Conservation (phyloP, 1,140 invertebrate species). For the Brachionus paranguensis region DNA sequence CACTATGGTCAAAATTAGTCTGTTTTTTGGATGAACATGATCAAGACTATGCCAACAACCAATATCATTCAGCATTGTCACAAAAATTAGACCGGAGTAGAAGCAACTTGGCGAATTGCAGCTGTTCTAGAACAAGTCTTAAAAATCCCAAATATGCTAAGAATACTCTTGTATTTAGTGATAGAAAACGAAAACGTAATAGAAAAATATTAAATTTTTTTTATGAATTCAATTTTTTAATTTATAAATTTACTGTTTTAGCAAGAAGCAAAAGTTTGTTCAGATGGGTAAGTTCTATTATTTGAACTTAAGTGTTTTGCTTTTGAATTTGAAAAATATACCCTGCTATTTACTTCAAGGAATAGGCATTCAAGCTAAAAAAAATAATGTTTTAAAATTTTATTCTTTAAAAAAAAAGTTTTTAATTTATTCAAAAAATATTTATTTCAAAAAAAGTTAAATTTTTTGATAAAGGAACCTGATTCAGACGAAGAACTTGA, state of each 20-base stretch:
- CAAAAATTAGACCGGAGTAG: neutral
- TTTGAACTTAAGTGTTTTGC: too few species aligned
- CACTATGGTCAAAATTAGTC: neutral
- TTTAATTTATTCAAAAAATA: too few species aligned
- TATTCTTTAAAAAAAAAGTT: too few species aligned
- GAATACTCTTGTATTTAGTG: neutral
- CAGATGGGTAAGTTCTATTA: neutral
- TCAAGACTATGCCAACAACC: neutral
- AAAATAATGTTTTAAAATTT: too few species aligned
- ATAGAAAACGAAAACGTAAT: neutral
- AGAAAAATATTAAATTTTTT: neutral
- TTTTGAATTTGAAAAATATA: too few species aligned
- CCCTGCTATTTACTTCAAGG: too few species aligned
- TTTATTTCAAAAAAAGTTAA: too few species aligned
- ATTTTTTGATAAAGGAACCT: neutral
- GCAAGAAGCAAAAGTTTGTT: neutral
- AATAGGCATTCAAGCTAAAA: too few species aligned
- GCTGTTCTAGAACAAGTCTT: neutral
- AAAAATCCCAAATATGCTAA: neutral
- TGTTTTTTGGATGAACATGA: neutral
- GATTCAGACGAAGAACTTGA: neutral
- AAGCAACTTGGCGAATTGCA: neutral
- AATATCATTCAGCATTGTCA: neutral
- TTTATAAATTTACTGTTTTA: neutral
- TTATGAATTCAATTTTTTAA: neutral